phyloP scores from a whole-genome alignment of 2,888 invertebrate species.

The Cephus pulcher region DNA sequence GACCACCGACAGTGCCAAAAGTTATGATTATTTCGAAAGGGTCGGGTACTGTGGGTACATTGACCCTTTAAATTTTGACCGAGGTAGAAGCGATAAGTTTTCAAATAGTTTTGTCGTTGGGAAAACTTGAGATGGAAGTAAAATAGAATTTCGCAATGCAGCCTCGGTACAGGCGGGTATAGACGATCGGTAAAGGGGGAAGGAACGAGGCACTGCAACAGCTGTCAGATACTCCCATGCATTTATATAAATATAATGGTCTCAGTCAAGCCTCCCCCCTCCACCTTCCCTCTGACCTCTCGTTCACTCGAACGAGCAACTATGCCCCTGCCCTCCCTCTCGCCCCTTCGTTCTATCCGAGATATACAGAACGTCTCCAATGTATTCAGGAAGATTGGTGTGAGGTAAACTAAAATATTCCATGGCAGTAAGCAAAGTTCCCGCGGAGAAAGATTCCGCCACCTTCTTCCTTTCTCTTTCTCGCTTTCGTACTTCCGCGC shows the following conservation, averaged over 20 bases:
- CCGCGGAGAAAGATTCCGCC: conserved; percentile 19
- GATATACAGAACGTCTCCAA: conserved; percentile 20
- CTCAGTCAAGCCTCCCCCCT: conserved; percentile 8
- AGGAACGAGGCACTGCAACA: conserved; percentile 36
- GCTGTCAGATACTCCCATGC: conserved; percentile 47
- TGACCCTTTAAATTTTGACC: conserved; percentile 20
- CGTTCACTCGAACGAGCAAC: conserved; percentile 14
- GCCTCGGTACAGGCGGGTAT: too few relatives aligned
- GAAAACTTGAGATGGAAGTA: conserved; percentile 13
- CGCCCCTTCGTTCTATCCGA: neutral
- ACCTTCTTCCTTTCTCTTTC: neutral
- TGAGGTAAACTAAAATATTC: conserved; percentile 37
- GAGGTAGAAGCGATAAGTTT: conserved; percentile 33
- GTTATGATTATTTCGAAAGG: too few relatives aligned
- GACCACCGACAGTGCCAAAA: too few relatives aligned
- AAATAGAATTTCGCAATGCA: conserved; percentile 11
- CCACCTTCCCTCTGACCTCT: conserved; percentile 18
- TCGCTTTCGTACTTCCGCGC: neutral
- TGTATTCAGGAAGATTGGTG: conserved; percentile 25
- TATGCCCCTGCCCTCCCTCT: neutral
- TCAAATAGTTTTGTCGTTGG: conserved; percentile 29
- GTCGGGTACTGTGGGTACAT: neutral
- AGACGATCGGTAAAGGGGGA: conserved; percentile 11
- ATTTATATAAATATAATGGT: conserved; percentile 52
- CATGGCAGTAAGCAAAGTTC: conserved; percentile 32